These are phyloP conservation scores for Bradypus variegatus DNA, from an alignment of 2,797 vertebrate genomes.

Conservation along the genomic window DNA sequence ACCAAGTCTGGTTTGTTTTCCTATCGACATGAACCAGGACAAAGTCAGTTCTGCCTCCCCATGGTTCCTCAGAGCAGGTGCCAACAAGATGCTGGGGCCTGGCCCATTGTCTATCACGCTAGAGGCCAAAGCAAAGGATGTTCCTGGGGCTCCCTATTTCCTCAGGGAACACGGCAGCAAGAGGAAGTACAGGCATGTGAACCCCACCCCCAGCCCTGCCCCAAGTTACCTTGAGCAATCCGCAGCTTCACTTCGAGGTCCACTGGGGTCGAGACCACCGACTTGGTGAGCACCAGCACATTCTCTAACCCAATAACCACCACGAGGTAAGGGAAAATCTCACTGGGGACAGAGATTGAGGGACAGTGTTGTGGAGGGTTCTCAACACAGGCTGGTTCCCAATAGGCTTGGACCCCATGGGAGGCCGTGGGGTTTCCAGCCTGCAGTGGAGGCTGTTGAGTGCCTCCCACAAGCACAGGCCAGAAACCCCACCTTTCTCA, in stretches of 20 bases:
- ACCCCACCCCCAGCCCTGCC: too few species aligned
- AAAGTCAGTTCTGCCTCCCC: background rate
- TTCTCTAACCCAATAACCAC: slow-evolving; percentile 99
- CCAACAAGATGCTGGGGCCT: background rate
- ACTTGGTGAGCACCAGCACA: slow-evolving; percentile 96
- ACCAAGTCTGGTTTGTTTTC: background rate
- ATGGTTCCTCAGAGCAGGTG: background rate
- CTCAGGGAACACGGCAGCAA: background rate
- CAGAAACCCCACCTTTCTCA: background rate
- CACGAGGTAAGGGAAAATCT: slow-evolving; percentile 97
- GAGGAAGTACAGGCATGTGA: background rate
- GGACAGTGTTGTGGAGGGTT: background rate
- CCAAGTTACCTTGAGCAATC: slow-evolving; percentile 89
- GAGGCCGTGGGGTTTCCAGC: background rate
- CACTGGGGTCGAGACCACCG: slow-evolving; percentile 95
- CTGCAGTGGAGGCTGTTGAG: background rate
- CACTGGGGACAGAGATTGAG: slow-evolving; percentile 72
- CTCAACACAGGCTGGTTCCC: background rate
- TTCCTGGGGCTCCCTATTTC: background rate
- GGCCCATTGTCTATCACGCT: rapidly evolving
- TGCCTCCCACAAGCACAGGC: background rate
- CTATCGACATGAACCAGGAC: background rate
- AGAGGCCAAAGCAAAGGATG: background rate
- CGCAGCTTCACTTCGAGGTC: slow-evolving; percentile 97
- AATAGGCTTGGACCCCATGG: background rate